Base-by-base conservation (phyloP, 1,140 invertebrate species). In the Rhynchophorus ferrugineus region DNA sequence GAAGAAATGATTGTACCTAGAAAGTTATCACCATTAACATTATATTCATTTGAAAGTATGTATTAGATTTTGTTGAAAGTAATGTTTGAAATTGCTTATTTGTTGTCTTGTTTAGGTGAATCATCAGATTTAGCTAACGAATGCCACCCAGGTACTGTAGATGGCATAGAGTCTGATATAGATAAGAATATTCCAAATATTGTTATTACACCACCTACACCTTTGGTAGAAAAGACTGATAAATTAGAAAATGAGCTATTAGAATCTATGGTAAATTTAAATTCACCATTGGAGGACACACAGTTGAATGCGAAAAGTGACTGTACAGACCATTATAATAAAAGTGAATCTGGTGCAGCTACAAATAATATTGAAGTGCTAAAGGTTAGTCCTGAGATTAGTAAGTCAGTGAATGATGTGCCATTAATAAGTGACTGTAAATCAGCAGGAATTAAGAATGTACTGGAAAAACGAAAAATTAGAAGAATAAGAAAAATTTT, bases 1-100 rank as follows among this genome's bases (percentile, higher is more conserved):
- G 11, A 16, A 14, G 43, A 44, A 44, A 44, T 44, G 43, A 44
- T 44, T 33, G 22, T 44, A 19, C 43, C 43, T 2, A 34, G 11
- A n/a, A 14, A 14, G 3, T 2, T 44, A 16, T 33, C 22, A 16
- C 43, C 43, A 14, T 7, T 44, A 13, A 44, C 6, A 14, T 18
- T 17, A 1, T 43, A n/a, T 43, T 16, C 17, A 24, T 14, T 24
- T 24, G 13, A 9, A 44, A 5, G 18, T 14, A 38, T 38, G 37
- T 38, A 38, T 38, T 6, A 6, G 13, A 6, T 38, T 38, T 38
- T 14, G 11, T 18, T 18, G 14, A 21, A 16, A 24, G 38, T 41
- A 17, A 18, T 19, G 2, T 3, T 43, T n/a, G n/a, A 42, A 42
- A 16, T 16, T 21, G 24, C 20, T 5, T 44, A 1, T 44, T 13